Base-by-base conservation (phyloP, 2,888 invertebrate genomes). In the Catonia carolina region DNA sequence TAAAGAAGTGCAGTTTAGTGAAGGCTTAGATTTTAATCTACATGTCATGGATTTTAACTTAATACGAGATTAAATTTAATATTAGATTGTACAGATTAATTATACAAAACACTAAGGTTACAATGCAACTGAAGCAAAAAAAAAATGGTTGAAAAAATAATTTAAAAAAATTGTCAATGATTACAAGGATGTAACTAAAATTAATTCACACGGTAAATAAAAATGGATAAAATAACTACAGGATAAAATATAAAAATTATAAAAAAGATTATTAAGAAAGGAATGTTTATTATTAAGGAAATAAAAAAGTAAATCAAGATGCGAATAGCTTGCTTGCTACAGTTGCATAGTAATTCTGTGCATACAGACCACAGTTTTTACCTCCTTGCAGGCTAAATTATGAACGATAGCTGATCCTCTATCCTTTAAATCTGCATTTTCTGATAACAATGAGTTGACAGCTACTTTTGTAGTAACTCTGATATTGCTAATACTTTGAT, bases 361-460 rank as follows among this genome's bases (percentile, higher is more conserved):
- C 5, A 84, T 85, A 88, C 90, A 80, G 85, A 92, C 92, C 89
- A 93, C 92, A 74, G 92, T 89, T 83, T 92, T 93, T 80, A 93
- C 92, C 86, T 94, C 93, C 85, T 92, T 93, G 80, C 89, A 86
- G 72, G 91, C 90, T 68, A 94, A 78, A 76, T 94, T 94, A 77
- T 91, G 86, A 66, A 94, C 82, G 63, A 94, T 85, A 66, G 91
- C 90, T 1, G 89, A 82, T 61, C 94, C 94, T 62, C 83, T 76
- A 64, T 89, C 87, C 70, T 89, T 88, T 65, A 93, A 75, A 63
- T 78, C 80, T 14, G 78, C 72, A 56, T 82, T 81, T 60, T 85
- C 85, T 17, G 87, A 82, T 36, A 94, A 79, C 64, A 89, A 73
- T 61, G 86, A 83, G 74, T 93, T 91, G 41, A 93, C 93, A 42